A percentile compares a stretch with the other conserved stretches of the same genome.
These are phyloP conservation scores for Macrochelys suwanniensis DNA, from an alignment of 2,797 vertebrate species.

Conservation along the genomic window DNA sequence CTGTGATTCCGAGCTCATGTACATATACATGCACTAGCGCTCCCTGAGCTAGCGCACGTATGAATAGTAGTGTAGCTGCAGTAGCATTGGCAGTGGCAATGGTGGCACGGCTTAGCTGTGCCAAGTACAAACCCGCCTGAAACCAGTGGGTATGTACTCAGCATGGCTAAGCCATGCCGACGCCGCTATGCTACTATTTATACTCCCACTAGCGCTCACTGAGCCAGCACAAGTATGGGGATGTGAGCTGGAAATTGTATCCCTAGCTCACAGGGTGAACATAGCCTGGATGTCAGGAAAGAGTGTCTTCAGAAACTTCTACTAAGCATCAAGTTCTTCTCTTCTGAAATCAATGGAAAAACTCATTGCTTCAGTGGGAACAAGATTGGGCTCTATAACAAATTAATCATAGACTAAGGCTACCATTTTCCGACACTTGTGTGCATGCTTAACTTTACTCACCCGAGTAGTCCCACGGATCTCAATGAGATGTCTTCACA, in stretches of 20 bases:
- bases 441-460: conserved; percentile 48
- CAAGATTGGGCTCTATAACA: conserved; percentile 7
- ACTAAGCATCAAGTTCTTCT: conserved; percentile 23
- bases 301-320: conserved; percentile 6
- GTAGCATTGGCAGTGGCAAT: background rate
- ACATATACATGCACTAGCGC: background rate
- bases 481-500: conserved; percentile 30
- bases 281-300: background rate
- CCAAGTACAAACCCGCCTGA: background rate
- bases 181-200: background rate
- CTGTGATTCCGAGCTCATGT: background rate
- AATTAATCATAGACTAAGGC: conserved; percentile 45
- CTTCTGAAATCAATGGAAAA: conserved; percentile 47
- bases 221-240: background rate
- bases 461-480: conserved; percentile 39
- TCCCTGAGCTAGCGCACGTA: background rate
- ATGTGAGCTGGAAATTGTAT: background rate
- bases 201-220: background rate
- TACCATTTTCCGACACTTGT: conserved; percentile 19
- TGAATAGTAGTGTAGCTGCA: background rate
- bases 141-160: background rate
- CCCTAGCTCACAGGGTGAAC: background rate
- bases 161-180: background rate
- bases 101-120: background rate
- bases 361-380: conserved; percentile 56